phyloP scores from a whole-genome alignment of 2,113 vertebrate genomes.

The Passer domesticus region DNA sequence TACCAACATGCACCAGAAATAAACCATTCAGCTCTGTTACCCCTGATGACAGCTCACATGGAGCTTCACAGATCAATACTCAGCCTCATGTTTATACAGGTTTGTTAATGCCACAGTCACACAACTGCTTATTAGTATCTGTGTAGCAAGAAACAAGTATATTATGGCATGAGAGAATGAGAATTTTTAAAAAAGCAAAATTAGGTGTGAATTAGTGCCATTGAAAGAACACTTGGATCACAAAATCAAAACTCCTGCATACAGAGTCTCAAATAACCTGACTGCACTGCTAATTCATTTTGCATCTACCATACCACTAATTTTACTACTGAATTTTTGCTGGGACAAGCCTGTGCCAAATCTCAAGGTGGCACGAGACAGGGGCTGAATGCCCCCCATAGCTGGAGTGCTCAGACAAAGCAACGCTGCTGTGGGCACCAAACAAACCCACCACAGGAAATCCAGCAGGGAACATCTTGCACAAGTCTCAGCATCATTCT shows the following conservation, averaged over 20 bases:
- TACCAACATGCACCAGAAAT: not conserved
- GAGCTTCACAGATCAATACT: not conserved
- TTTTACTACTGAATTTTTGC: not conserved
- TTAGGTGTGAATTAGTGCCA: not conserved
- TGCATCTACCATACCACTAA: not conserved
- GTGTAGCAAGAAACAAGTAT: not conserved
- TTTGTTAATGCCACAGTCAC: not conserved
- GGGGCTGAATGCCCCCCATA: not conserved
- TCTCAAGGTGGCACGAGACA: not conserved
- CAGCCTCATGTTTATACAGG: not conserved
- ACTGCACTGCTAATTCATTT: not conserved
- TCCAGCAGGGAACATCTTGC: not conserved
- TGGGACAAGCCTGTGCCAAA: not conserved
- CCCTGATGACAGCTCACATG: not conserved
- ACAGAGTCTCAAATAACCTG: not conserved
- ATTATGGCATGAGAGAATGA: fast-evolving
- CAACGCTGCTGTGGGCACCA: not conserved
- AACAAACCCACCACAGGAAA: too few relatives aligned
- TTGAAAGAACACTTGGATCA: not conserved
- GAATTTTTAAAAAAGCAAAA: not conserved
- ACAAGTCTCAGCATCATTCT: not conserved
- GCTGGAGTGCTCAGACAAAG: not conserved
- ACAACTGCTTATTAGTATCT: not conserved
- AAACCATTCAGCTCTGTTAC: not conserved
- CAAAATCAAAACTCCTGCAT: not conserved